These are phyloP conservation scores for Dromiciops gliroides DNA, from an alignment of 2,113 vertebrate species.

Conservation along the genomic window DNA sequence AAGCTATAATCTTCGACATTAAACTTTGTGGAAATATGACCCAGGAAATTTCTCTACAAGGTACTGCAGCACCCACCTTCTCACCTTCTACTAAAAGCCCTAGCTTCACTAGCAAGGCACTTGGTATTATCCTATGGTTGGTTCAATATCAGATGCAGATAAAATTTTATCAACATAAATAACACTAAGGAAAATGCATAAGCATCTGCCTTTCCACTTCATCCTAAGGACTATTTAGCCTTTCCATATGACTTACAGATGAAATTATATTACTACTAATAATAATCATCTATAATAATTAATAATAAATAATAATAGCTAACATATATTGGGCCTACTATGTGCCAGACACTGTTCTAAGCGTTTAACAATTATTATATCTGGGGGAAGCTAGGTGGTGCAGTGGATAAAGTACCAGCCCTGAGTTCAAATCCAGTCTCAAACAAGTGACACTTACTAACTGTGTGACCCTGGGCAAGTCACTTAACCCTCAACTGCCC, in stretches of 20 bases:
- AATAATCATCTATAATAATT: not conserved
- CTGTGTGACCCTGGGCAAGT: no score
- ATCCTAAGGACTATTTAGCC: not conserved
- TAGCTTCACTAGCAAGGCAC: not conserved
- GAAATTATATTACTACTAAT: no score
- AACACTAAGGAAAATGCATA: not conserved
- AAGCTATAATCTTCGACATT: not conserved
- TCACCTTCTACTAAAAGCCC: not conserved
- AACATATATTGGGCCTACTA: not conserved
- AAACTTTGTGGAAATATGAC: not conserved
- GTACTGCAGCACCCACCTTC: not conserved
- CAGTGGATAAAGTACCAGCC: no score
- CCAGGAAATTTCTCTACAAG: not conserved
- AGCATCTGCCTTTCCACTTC: not conserved
- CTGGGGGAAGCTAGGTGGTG: no score
- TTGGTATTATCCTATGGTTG: no score
- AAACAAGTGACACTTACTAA: no score
- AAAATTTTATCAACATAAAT: not conserved
- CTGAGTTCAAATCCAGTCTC: no score
- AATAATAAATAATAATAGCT: no score
- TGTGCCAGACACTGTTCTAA: not conserved
- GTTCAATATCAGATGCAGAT: not conserved
- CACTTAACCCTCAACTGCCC: no score
- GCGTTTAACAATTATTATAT: not conserved
- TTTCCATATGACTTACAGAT: not conserved